Conservation (phyloP, 1,140 invertebrate genomes). For the Lasioglossum albipes region DNA sequence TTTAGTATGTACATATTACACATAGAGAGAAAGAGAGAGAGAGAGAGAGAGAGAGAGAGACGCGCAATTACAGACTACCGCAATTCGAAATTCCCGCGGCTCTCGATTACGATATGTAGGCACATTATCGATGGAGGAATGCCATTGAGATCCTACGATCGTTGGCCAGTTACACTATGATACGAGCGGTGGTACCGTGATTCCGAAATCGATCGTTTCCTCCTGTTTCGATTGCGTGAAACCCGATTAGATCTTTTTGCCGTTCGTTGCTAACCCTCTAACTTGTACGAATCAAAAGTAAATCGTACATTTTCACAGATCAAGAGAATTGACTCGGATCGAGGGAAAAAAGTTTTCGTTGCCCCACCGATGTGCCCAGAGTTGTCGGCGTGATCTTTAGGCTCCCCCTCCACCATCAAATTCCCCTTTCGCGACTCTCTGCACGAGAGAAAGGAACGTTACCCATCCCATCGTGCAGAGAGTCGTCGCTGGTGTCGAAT, state of each 20-base stretch:
- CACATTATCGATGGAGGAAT: not conserved
- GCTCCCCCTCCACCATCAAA: no score
- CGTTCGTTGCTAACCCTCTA: not conserved
- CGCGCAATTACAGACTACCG: not conserved
- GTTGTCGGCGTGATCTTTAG: no score
- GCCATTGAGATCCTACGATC: not conserved
- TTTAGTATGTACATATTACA: conserved; percentile 25
- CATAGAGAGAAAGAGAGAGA: not conserved
- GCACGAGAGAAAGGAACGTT: no score
- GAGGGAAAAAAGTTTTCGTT: no score
- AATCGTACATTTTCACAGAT: no score
- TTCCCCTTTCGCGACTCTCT: no score
- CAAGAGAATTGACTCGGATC: no score
- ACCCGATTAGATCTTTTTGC: not conserved
- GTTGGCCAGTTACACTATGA: not conserved
- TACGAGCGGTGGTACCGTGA: not conserved
- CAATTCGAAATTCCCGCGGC: not conserved
- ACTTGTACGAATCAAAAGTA: no score
- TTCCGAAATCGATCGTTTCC: conserved; percentile 3
- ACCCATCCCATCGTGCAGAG: no score
- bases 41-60: conserved; percentile 11
- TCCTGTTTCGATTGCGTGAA: not conserved
- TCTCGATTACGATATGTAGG: not conserved
- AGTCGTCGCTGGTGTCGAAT: no score
- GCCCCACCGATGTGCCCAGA: no score